Conservation (phyloP, 2,113 vertebrate genomes). For the Gnathonemus longibarbis region DNA sequence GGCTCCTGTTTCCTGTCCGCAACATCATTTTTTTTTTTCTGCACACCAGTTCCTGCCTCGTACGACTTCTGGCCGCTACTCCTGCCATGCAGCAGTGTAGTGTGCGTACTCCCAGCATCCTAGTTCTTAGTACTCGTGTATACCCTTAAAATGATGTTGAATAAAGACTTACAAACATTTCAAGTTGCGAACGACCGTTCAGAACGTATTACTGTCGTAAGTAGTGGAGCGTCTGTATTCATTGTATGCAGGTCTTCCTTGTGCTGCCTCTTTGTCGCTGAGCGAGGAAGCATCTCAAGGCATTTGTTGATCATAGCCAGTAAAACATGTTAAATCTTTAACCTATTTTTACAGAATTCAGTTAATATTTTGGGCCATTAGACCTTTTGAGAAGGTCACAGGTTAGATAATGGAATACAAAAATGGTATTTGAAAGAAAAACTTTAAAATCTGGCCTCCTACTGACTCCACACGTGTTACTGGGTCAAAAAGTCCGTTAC, state of each 20-base stretch:
- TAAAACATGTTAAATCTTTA: background rate
- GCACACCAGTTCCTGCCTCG: too few species aligned
- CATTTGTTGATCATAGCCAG: background rate
- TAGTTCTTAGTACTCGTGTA: too few species aligned
- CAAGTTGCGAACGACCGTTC: too few species aligned
- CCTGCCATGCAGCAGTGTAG: too few species aligned
- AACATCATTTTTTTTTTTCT: too few species aligned
- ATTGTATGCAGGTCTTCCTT: background rate
- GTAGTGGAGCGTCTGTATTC: background rate
- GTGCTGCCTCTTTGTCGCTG: background rate
- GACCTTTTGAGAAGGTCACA: background rate
- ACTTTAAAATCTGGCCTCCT: background rate
- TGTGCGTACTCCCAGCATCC: too few species aligned
- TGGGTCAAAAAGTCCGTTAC: background rate
- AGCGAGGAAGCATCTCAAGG: background rate
- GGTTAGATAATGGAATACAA: background rate
- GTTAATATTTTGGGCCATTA: background rate
- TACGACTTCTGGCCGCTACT: too few species aligned
- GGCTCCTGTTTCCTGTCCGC: too few species aligned
- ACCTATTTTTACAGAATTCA: background rate
- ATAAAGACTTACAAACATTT: too few species aligned
- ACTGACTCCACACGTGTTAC: background rate
- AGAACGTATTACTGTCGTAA: too few species aligned
- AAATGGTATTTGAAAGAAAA: background rate
- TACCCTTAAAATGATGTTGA: too few species aligned